Percentiles rank a stretch among this genome's conserved stretches.
phyloP scores from a whole-genome alignment of 2,113 vertebrate genomes.

The Equus quagga region DNA sequence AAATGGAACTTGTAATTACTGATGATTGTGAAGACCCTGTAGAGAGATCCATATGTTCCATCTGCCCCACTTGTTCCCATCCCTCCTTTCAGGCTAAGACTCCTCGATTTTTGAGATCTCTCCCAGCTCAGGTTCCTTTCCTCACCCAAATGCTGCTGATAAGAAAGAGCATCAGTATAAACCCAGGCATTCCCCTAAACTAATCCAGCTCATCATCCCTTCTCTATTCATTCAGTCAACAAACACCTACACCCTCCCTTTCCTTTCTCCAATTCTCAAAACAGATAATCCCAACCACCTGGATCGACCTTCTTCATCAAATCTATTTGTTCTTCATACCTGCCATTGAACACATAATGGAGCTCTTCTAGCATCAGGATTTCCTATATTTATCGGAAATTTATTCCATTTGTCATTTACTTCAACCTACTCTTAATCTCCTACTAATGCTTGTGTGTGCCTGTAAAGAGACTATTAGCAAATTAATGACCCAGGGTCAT shows the following conservation, averaged over 20 bases:
- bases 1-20: constrained; percentile 79
- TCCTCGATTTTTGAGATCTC: background rate
- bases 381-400: background rate
- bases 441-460: background rate
- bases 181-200: background rate
- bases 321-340: background rate
- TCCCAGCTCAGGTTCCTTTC: constrained; percentile 7
- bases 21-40: constrained; percentile 33
- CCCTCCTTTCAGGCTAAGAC: background rate
- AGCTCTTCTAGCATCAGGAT: background rate
- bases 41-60: background rate
- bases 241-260: background rate
- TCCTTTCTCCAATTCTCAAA: background rate
- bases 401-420: background rate
- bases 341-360: background rate
- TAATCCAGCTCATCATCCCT: background rate
- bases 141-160: background rate
- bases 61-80: background rate
- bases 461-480: constrained; percentile 16
- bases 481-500: background rate
- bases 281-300: background rate
- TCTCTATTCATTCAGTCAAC: background rate
- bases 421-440: background rate
- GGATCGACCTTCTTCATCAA: background rate
- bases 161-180: background rate